phyloP scores from a whole-genome alignment of 2,888 invertebrate genomes.

The Pachymerium ferrugineum region DNA sequence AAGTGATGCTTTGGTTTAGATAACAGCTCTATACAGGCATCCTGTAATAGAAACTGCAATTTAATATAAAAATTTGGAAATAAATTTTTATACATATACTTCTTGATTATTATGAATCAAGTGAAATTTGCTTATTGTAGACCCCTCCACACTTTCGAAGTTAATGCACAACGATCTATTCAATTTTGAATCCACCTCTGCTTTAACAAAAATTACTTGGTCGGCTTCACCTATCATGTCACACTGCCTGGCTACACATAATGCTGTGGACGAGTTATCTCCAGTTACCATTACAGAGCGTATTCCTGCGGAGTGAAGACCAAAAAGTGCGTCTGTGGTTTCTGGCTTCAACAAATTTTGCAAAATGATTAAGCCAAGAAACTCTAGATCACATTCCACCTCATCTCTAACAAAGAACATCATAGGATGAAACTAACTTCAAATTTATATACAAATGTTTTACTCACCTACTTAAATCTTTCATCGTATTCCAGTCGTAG shows the following conservation, averaged over 20 bases:
- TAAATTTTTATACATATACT: background rate
- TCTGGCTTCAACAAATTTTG: slow-evolving; percentile 81
- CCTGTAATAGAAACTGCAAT: background rate
- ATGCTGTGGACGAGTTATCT: slow-evolving; percentile 71
- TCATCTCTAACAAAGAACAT: slow-evolving; percentile 40
- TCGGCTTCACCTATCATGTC: slow-evolving; percentile 65
- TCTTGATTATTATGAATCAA: background rate
- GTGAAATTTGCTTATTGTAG: background rate
- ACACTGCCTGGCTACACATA: slow-evolving; percentile 87
- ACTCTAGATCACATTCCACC: slow-evolving; percentile 64
- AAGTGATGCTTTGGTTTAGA: slow-evolving; percentile 39
- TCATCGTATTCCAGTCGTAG: slow-evolving; percentile 38
- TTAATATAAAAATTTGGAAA: background rate
- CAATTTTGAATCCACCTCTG: background rate
- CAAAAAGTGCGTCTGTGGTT: slow-evolving; percentile 65
- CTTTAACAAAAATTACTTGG: slow-evolving; percentile 54
- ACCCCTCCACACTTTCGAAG: background rate
- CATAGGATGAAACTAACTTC: background rate
- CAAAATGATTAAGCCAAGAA: slow-evolving; percentile 73
- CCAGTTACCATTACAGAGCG: slow-evolving; percentile 83
- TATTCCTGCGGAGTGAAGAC: slow-evolving; percentile 68
- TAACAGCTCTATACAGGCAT: background rate
- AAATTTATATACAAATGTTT: background rate
- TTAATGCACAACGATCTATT: background rate
- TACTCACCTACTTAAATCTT: slow-evolving; percentile 28